These are phyloP conservation scores for Syncerus caffer DNA, from an alignment of 2,797 vertebrate genomes.

Conservation along the genomic window DNA sequence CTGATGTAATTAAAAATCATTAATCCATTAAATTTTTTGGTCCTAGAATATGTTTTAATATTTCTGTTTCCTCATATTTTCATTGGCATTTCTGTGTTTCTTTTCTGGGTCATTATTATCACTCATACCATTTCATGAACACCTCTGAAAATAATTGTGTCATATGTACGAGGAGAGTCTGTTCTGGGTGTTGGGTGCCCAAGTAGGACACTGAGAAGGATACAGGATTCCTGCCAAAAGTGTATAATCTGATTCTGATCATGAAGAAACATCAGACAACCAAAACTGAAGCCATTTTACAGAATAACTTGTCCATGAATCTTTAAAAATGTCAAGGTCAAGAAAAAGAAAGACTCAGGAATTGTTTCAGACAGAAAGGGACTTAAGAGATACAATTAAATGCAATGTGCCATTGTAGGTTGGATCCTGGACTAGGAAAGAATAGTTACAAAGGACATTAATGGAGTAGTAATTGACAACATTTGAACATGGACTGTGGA, in stretches of 20 bases:
- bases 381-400: neutral
- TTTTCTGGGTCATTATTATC: neutral
- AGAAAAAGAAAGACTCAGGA: neutral
- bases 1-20: neutral
- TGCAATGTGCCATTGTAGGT: neutral
- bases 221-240: neutral
- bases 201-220: neutral
- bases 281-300: neutral
- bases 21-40: neutral
- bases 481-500: neutral
- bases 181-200: neutral
- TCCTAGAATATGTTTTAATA: neutral
- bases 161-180: neutral
- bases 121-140: neutral
- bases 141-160: slow-evolving; percentile 16
- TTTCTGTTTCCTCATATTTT: slow-evolving; percentile 25
- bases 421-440: neutral
- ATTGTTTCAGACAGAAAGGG: neutral
- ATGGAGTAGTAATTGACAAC: neutral
- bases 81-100: neutral
- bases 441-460: neutral
- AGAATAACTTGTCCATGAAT: neutral
- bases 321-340: slow-evolving; percentile 14
- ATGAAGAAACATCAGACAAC: neutral
- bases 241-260: neutral